These are phyloP conservation scores for Saccostrea glomerata DNA, from an alignment of 1,140 invertebrate species.

Conservation along the genomic window DNA sequence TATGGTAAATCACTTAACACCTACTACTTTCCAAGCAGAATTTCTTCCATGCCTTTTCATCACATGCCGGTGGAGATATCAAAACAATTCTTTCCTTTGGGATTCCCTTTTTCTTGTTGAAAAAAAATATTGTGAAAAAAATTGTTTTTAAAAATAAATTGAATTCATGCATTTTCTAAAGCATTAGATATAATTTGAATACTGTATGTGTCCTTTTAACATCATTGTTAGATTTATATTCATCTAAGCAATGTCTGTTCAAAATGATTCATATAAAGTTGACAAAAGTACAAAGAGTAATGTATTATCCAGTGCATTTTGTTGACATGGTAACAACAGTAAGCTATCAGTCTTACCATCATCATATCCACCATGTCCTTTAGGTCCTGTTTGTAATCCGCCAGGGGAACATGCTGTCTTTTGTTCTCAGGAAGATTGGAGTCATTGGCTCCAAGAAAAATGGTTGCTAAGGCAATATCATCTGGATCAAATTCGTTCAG, in stretches of 20 bases:
- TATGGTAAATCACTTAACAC: neutral
- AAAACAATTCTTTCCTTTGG: conserved; percentile 74
- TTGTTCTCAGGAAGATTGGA: conserved; percentile 64
- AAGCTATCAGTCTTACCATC: conserved; percentile 57
- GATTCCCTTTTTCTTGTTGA: conserved; percentile 60
- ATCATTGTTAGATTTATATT: too few relatives aligned
- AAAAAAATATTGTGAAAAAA: conserved; percentile 56
- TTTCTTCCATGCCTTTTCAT: conserved; percentile 68
- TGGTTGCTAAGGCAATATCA: conserved; percentile 72
- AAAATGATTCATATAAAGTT: too few relatives aligned
- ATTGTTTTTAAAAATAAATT: conserved; percentile 43
- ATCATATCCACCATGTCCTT: conserved; percentile 74
- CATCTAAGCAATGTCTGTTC: too few relatives aligned
- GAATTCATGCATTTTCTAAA: neutral
- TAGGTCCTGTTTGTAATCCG: conserved; percentile 75
- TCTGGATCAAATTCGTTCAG: conserved; percentile 66
- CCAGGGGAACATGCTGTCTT: conserved; percentile 77
- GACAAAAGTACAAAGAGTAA: too few relatives aligned
- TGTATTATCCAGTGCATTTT: too few relatives aligned
- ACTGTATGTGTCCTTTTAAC: too few relatives aligned
- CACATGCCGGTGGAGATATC: conserved; percentile 75
- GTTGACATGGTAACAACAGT: too few relatives aligned
- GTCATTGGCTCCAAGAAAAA: conserved; percentile 79
- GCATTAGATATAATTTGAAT: too few relatives aligned
- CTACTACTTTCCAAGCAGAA: conserved; percentile 66